Conservation (phyloP, 2,113 vertebrate genomes). For the Pelvicachromis taeniatus region DNA sequence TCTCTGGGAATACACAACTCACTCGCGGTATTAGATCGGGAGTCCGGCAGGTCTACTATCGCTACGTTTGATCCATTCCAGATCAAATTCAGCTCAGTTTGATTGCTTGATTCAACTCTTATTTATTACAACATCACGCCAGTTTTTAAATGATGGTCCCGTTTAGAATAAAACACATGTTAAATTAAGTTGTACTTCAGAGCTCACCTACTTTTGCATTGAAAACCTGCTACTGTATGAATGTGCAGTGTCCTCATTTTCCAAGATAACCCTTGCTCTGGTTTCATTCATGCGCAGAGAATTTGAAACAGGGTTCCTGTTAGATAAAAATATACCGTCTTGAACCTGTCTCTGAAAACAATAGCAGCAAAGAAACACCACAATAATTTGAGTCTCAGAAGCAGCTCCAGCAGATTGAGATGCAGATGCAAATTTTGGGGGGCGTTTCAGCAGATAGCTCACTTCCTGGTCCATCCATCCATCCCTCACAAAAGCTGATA, state of each 20-base stretch:
- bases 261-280: neutral
- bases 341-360: neutral
- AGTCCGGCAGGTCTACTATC: neutral
- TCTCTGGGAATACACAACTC: neutral
- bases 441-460: neutral
- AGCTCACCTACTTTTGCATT: neutral
- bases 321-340: neutral
- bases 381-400: neutral
- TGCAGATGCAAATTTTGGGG: neutral
- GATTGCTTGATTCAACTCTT: neutral
- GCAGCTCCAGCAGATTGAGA: neutral
- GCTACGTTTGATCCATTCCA: neutral
- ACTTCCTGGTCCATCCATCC: neutral
- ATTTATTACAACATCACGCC: neutral
- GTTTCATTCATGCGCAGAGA: neutral
- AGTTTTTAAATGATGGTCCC: neutral
- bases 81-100: neutral
- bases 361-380: neutral
- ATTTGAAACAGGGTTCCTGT: neutral
- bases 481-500: neutral
- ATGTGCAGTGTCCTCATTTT: neutral
- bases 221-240: neutral
- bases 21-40: neutral
- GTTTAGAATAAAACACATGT: neutral
- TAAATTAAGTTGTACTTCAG: neutral